Evolutionary conservation across 2,888 invertebrate species (phyloP).

Genomic region (Pristionchus japonicus): DNA sequence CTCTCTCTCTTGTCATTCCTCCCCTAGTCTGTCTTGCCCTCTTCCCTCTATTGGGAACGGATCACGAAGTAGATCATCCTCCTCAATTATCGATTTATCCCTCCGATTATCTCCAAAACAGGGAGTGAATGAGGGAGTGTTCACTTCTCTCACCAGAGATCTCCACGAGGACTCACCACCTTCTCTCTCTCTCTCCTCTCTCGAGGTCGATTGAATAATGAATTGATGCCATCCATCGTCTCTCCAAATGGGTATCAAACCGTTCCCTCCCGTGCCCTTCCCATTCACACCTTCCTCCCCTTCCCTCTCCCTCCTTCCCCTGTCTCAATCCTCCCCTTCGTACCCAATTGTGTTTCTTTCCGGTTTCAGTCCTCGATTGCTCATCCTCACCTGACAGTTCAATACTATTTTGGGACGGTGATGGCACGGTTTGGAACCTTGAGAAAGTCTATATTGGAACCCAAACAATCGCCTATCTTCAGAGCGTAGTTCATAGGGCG

Average conservation of each 20-base stretch:
- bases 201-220: constrained; percentile 28
- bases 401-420: not conserved
- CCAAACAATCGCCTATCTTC: no score
- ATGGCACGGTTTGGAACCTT: not conserved
- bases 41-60: not conserved
- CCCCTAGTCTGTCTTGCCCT: not conserved
- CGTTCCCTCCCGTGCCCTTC: not conserved
- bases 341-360: not conserved
- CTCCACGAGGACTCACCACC: not conserved
- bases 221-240: constrained; percentile 27
- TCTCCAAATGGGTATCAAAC: not conserved
- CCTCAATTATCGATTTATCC: constrained; percentile 17
- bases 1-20: constrained; percentile 20
- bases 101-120: not conserved
- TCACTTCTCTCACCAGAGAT: not conserved
- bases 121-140: not conserved
- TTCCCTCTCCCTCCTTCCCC: not conserved
- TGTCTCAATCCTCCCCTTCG: not conserved
- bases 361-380: not conserved
- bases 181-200: not conserved
- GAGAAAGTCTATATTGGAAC: not conserved
- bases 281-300: constrained; percentile 14
- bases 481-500: no score
- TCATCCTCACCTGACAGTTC: not conserved
- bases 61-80: constrained; percentile 10